Conservation (phyloP, 2,888 invertebrate genomes). For the Scelioninae gen. 2 region DNA sequence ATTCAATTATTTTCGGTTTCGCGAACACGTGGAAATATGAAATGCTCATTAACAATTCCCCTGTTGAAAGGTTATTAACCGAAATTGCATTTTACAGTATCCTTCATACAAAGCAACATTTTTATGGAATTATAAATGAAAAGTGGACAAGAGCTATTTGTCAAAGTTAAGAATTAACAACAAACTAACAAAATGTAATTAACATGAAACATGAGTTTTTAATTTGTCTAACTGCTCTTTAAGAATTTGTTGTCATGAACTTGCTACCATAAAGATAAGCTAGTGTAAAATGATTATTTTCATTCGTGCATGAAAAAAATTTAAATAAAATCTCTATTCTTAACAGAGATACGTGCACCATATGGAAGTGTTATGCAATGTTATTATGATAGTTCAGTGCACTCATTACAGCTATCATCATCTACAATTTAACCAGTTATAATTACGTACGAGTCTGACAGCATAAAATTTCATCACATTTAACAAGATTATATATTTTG, state of each 20-base stretch:
- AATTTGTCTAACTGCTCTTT: too few relatives aligned
- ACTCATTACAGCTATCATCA: slow-evolving; percentile 51
- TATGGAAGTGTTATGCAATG: slow-evolving; percentile 46
- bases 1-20: too few relatives aligned
- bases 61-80: too few relatives aligned
- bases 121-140: neutral
- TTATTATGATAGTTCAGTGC: slow-evolving; percentile 55
- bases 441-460: slow-evolving; percentile 24
- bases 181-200: too few relatives aligned
- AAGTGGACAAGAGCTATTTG: neutral
- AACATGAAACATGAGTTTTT: too few relatives aligned
- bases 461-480: slow-evolving; percentile 41
- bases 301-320: slow-evolving; percentile 22
- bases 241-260: too few relatives aligned
- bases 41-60: too few relatives aligned
- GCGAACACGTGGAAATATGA: too few relatives aligned
- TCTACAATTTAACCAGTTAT: slow-evolving; percentile 42
- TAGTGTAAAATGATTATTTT: slow-evolving; percentile 1
- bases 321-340: slow-evolving; percentile 29
- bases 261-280: slow-evolving; percentile 8
- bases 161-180: too few relatives aligned
- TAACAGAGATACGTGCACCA: slow-evolving; percentile 14
- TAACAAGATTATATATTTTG: slow-evolving; percentile 20
- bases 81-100: neutral
- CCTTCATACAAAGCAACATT: neutral